phyloP scores from a whole-genome alignment of 2,113 vertebrate species.

The Hiodon alosoides region DNA sequence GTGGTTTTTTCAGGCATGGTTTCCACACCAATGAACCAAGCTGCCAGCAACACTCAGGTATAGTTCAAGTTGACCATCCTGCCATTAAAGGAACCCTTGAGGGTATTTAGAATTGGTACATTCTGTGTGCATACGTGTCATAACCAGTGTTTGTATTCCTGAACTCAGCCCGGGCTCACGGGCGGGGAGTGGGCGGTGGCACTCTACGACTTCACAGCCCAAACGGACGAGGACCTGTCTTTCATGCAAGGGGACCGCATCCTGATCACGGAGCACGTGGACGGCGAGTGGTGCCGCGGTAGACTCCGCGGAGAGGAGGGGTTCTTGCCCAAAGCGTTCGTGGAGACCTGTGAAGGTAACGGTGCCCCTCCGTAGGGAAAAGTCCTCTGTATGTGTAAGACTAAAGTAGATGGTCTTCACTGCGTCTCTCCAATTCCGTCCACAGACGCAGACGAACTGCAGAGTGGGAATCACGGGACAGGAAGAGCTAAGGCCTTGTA shows the following conservation, averaged over 20 bases:
- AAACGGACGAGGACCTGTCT: constrained; percentile 72
- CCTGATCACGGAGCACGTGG: constrained; percentile 68
- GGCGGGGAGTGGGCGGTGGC: constrained; percentile 73
- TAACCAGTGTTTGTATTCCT: background rate
- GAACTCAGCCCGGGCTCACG: constrained; percentile 27
- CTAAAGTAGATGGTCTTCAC: background rate
- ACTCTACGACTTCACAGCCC: constrained; percentile 76
- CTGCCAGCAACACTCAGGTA: constrained; percentile 52
- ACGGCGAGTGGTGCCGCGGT: constrained; percentile 77
- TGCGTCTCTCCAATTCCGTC: constrained; percentile 30
- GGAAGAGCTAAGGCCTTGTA: constrained; percentile 73
- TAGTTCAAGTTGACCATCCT: background rate
- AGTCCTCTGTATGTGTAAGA: background rate
- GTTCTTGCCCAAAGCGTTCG: constrained; percentile 77
- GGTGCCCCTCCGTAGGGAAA: background rate
- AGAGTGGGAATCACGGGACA: constrained; percentile 38
- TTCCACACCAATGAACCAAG: constrained; percentile 19
- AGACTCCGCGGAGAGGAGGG: constrained; percentile 74
- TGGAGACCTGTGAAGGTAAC: constrained; percentile 67
- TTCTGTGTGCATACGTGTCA: background rate
- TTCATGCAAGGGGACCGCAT: constrained; percentile 80
- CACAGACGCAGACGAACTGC: background rate
- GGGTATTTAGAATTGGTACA: background rate
- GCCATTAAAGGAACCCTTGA: background rate
- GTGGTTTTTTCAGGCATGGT: constrained; percentile 64